A percentile compares a stretch with the other conserved stretches of the same genome.
phyloP scores from a whole-genome alignment of 1,140 invertebrate species.

The Delia radicum region DNA sequence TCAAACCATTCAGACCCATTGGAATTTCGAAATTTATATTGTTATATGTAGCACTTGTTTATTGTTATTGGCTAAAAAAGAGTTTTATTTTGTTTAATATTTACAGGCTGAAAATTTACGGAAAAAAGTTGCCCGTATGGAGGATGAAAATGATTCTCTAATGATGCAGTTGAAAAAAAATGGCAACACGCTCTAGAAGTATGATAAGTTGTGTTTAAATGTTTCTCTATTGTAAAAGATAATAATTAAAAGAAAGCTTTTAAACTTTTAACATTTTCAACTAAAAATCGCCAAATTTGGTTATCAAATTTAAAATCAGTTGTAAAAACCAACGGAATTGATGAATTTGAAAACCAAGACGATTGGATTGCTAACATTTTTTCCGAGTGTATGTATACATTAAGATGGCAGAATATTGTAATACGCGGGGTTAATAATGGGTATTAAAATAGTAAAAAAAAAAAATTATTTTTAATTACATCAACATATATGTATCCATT shows the following conservation, averaged over 20 bases:
- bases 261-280: no score
- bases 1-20: not conserved
- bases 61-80: conserved; percentile 15
- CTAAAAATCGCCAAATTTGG: not conserved
- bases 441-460: no score
- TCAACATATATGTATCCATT: no score
- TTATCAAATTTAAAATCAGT: not conserved
- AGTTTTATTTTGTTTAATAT: conserved; percentile 33
- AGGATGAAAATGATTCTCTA: conserved; percentile 92
- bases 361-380: no score
- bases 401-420: no score
- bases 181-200: conserved; percentile 82
- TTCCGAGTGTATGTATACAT: no score
- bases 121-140: conserved; percentile 82
- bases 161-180: conserved; percentile 91
- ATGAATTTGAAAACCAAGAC: not conserved
- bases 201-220: conserved; percentile 54
- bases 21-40: not conserved
- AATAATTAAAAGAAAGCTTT: not conserved
- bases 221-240: not conserved
- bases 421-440: no score
- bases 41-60: conserved; percentile 3
- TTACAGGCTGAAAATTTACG: conserved; percentile 77
- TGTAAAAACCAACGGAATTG: not conserved
- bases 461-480: no score